phyloP scores from a whole-genome alignment of 2,113 vertebrate genomes.

The Acanthisitta chloris region DNA sequence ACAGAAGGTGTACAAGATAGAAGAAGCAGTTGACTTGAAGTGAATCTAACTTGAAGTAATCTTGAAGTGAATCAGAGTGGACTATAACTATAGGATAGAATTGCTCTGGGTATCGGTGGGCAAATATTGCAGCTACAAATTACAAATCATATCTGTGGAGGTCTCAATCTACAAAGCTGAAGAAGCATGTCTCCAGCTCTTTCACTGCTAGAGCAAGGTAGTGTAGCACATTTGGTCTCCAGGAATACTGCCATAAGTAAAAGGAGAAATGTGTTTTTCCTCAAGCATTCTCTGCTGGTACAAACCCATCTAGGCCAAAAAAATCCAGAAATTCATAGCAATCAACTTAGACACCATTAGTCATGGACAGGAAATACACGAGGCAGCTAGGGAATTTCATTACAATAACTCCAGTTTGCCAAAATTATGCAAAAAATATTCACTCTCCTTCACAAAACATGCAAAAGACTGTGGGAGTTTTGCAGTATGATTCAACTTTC shows the following conservation, averaged over 20 bases:
- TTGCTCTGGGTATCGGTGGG: not conserved
- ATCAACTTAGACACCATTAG: not conserved
- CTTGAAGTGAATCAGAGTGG: not conserved
- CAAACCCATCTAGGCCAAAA: not conserved
- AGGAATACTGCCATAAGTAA: not conserved
- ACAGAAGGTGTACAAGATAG: fast-evolving
- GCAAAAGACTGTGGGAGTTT: not conserved
- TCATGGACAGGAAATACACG: not conserved
- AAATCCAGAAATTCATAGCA: not conserved
- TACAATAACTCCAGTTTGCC: not conserved
- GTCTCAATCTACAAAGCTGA: not conserved
- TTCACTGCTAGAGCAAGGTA: not conserved
- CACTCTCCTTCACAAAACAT: not conserved
- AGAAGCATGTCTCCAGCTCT: not conserved
- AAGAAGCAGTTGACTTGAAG: not conserved
- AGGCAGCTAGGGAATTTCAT: not conserved
- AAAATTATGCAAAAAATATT: not conserved
- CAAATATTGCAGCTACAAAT: not conserved
- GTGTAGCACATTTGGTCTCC: not conserved
- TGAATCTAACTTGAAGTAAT: no score
- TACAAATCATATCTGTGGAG: not conserved
- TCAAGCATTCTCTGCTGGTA: not conserved
- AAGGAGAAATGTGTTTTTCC: not conserved
- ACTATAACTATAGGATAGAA: not conserved
- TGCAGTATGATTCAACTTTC: not conserved